Evolutionary conservation across 2,888 invertebrate species (phyloP), one percentile per base, ranked within the genome.

Genomic region (Hydrotaea diabolus): DNA sequence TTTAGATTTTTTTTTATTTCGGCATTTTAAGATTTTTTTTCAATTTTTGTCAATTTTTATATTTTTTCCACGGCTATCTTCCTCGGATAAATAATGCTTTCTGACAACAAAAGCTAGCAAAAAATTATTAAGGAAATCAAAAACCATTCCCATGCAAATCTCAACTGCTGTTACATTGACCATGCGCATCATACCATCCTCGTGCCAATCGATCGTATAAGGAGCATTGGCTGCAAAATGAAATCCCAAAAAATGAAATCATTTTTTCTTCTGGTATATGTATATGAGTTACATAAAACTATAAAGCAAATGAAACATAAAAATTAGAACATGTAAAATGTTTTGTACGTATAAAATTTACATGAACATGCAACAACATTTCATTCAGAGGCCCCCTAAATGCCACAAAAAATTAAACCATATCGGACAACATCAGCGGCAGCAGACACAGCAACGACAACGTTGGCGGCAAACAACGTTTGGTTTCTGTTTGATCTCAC

Each of bases 321-420:
- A 91, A 91, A 90, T 90, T 91, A 90, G 90, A 91, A 90, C 90
- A 90, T 87, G 89, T 88, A 87, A 87, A 89, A 89, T 89, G 88
- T 86, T 87, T 85, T 88, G 87, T 86, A n/a, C n/a, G n/a, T n/a
- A 87, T 86, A 88, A 87, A 89, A 88, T 88, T 88, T 88, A 89
- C 89, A 89, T 89, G 88, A 86, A 86, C 87, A 87, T 86, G 83
- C 81, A 83, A 82, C 81, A 85, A 79, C 81, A 82, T 82, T 69
- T 80, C 80, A 82, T 82, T 77, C 75, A 74, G 36, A 26, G 39
- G 39, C 46, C n/a, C 59, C 7, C 31, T 2, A 31, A 31, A 31
- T 31, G 21, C 19, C 36, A 64, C 0, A 66, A 43, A 43, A 66
- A 62, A 62, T 62, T 62, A 62, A 31, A 62, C 62, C 62, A 62